Evolutionary conservation across 2,113 vertebrate genomes (phyloP), one percentile per base, ranked within the genome.

Genomic region (Holacanthus passer): DNA sequence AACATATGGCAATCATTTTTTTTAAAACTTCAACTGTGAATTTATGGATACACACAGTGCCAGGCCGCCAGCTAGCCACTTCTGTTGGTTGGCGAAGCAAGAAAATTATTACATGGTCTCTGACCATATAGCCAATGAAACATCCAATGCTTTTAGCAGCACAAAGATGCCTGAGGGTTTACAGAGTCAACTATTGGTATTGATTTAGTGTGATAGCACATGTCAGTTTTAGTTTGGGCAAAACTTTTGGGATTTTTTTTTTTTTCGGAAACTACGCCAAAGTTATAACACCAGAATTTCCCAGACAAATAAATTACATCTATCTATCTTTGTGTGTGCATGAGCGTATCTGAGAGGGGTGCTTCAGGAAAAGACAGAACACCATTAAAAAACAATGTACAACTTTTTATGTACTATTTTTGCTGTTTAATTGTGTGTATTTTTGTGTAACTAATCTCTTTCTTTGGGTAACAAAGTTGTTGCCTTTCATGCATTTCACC

Each of bases 21-120:
- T 67, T 52, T 41, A 2, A 50, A 39, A 3, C 71, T 73, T 73
- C 5, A 48, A 19, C 53, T 47, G 31, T 56, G 43, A 78, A 71
- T 83, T 66, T 78, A 75, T 63, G 35, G 20, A 70, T 16, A 41
- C 37, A 79, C 32, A 76, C 60, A 27, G 73, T 76, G 39, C 67
- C n/a, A n/a, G n/a, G n/a, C n/a, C n/a, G n/a, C n/a, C 80, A 83
- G 60, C n/a, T 1, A 53, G 19, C 39, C 41, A 72, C 31, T 81
- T 78, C 52, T 47, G 41, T 37, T 58, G 47, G 72, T 71, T 43
- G 20, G 69, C 53, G n/a, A 1, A 20, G 20, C 4, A 63, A 68
- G 41, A 37, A 60, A 77, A 41, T 32, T 0, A 62, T 27, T 41
- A 52, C 32, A 71, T 31, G 35, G 22, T 45, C 5, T 27, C 11